Evolutionary conservation across 2,113 vertebrate genomes (phyloP).

Genomic region (Galeopterus variegatus): DNA sequence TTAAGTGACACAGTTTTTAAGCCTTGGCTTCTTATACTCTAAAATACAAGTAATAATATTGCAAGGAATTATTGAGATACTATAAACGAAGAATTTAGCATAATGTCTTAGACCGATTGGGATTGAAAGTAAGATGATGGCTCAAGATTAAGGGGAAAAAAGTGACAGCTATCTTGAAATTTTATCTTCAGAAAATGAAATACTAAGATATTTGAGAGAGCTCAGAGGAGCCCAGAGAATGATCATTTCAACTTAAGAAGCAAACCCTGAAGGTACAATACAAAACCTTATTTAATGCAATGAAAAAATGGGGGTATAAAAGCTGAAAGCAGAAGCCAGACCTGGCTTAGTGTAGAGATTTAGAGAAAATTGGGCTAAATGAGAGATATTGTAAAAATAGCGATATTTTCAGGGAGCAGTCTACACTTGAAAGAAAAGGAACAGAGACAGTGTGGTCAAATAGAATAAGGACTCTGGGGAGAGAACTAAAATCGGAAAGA

Average conservation of each 20-base stretch:
- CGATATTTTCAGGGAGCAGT: neutral
- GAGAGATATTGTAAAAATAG: neutral
- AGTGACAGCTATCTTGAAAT: neutral
- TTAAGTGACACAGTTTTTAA: neutral
- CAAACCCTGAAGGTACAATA: neutral
- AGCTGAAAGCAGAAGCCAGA: neutral
- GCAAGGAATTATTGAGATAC: neutral
- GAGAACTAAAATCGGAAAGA: neutral
- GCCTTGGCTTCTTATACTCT: neutral
- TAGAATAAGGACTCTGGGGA: neutral
- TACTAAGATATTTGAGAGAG: neutral
- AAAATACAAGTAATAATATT: neutral
- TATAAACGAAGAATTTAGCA: neutral
- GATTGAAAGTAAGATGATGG: neutral
- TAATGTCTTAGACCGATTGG: neutral
- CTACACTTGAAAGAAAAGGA: neutral
- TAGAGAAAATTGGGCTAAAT: neutral
- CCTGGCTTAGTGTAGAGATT: neutral
- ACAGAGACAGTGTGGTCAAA: neutral
- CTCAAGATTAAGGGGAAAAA: neutral
- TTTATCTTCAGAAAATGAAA: neutral
- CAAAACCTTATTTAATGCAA: neutral
- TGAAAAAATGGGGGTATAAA: neutral
- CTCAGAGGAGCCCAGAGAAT: neutral
- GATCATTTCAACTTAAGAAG: neutral